These are phyloP conservation scores for Dipus sagitta DNA, from an alignment of 2,797 vertebrate species.

Conservation along the genomic window DNA sequence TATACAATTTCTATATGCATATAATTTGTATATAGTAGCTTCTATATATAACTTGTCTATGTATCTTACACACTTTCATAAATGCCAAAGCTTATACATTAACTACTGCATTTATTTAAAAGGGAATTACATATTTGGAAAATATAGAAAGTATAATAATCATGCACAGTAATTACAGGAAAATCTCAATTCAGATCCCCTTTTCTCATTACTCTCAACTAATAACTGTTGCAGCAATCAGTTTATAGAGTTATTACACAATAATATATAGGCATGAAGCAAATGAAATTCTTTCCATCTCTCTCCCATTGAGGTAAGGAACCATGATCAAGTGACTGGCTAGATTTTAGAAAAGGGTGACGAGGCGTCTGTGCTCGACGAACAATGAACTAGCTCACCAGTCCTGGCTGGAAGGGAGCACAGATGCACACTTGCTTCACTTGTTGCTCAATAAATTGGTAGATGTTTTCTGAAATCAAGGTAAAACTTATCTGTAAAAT, in stretches of 20 bases:
- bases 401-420: slow-evolving; percentile 24
- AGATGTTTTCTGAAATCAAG: slow-evolving; percentile 31
- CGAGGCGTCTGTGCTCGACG: background rate
- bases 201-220: slow-evolving; percentile 45
- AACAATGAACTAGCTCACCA: background rate
- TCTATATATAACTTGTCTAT: background rate
- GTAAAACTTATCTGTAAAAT: slow-evolving; percentile 50
- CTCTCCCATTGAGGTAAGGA: background rate
- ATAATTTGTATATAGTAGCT: background rate
- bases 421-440: slow-evolving; percentile 24
- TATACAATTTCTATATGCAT: background rate
- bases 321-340: background rate
- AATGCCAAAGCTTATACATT: background rate
- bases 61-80: background rate
- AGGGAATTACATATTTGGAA: background rate
- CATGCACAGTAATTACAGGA: background rate
- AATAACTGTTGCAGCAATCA: slow-evolving; percentile 30
- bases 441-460: background rate
- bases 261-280: slow-evolving; percentile 19
- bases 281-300: slow-evolving; percentile 51
- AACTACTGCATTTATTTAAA: slow-evolving; percentile 2
- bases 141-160: background rate
- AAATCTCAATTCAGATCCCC: background rate
- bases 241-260: slow-evolving; percentile 7
- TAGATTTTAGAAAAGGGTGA: background rate